These are phyloP conservation scores for Solenodon paradoxus DNA, from an alignment of 2,113 vertebrate genomes.

Conservation along the genomic window DNA sequence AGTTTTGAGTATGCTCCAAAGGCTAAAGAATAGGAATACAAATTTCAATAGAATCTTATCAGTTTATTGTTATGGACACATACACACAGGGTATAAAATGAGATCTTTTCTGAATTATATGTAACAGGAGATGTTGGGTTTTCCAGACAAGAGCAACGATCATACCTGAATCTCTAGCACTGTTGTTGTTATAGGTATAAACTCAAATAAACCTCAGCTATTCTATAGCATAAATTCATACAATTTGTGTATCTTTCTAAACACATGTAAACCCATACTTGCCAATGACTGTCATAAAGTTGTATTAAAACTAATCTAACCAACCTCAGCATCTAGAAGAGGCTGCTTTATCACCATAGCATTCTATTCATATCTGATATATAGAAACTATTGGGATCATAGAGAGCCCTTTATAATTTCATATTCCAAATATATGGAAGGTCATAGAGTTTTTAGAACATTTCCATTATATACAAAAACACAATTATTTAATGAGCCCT, in stretches of 20 bases:
- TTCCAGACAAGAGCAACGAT: constrained; percentile 34
- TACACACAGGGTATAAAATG: neutral
- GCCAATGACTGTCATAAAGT: neutral
- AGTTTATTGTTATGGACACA: neutral
- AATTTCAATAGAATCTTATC: neutral
- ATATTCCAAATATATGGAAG: neutral
- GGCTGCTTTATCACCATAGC: neutral
- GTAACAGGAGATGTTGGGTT: constrained; percentile 29
- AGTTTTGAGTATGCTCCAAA: constrained; percentile 35
- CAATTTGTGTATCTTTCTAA: constrained; percentile 33
- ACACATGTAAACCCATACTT: neutral
- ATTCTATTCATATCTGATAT: neutral
- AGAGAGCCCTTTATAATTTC: neutral
- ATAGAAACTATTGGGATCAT: neutral
- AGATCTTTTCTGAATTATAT: constrained; percentile 26
- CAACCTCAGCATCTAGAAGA: neutral
- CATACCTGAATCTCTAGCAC: neutral
- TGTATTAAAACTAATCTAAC: constrained; percentile 14
- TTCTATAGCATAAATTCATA: neutral
- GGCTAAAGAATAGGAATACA: neutral
- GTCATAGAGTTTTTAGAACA: neutral
- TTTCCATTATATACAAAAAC: neutral
- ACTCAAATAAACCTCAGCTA: constrained; percentile 37
- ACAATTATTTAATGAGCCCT: neutral
- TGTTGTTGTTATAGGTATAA: constrained; percentile 53